Evolutionary conservation across 2,113 vertebrate genomes (phyloP).

Genomic region (Macroglossus sobrinus): DNA sequence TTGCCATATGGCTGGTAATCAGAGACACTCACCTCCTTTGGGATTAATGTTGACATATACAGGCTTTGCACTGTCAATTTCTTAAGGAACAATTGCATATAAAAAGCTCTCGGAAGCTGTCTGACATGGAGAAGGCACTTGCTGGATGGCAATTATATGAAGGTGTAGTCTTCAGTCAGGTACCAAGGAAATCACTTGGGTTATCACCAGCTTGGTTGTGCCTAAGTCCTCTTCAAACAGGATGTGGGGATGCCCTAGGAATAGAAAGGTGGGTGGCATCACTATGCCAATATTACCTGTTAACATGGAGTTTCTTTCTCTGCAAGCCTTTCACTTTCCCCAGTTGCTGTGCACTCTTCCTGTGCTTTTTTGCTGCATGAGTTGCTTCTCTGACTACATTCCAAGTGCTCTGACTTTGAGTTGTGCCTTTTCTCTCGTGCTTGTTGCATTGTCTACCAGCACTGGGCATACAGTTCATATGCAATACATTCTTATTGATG

Average conservation of each 20-base stretch:
- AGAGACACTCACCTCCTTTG: not conserved
- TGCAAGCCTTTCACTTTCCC: not conserved
- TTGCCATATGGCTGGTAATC: not conserved
- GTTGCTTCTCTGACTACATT: not conserved
- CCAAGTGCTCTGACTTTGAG: not conserved
- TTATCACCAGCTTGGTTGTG: not conserved
- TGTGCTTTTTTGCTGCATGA: not conserved
- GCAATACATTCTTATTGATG: not conserved
- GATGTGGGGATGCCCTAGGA: not conserved
- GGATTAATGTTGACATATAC: not conserved
- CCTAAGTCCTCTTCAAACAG: not conserved
- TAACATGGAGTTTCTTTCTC: not conserved
- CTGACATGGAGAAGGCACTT: not conserved
- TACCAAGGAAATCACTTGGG: not conserved
- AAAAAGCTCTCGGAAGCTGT: not conserved
- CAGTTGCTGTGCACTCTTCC: not conserved
- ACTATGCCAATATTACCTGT: not conserved
- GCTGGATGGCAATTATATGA: not conserved
- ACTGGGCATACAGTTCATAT: not conserved
- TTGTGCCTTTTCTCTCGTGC: not conserved
- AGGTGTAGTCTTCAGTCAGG: not conserved
- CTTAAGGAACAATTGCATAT: slow-evolving; percentile 13
- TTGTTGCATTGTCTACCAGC: not conserved
- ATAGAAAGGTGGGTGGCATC: not conserved
- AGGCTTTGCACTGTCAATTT: not conserved